Evolutionary conservation across 2,113 vertebrate species (phyloP).

Genomic region (Hydrochoerus hydrochaeris): DNA sequence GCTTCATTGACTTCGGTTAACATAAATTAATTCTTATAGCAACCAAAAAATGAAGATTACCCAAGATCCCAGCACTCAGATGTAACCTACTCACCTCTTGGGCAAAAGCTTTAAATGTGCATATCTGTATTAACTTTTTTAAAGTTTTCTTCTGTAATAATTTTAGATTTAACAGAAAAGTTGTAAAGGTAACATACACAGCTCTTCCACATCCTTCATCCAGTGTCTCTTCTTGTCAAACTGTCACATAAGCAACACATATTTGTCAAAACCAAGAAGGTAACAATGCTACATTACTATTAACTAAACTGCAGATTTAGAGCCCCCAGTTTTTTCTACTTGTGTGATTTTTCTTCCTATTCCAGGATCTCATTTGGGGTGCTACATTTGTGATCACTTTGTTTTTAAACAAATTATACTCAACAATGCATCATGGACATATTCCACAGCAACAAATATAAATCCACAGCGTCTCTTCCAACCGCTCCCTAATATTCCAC

Average conservation of each 20-base stretch:
- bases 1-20: not conserved
- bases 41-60: slow-evolving; percentile 17
- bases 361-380: not conserved
- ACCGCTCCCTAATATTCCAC: not conserved
- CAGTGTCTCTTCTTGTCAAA: not conserved
- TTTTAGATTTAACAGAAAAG: slow-evolving; percentile 13
- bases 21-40: not conserved
- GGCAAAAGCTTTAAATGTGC: not conserved
- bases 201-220: not conserved
- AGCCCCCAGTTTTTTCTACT: not conserved
- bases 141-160: not conserved
- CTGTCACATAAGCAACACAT: not conserved
- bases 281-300: not conserved
- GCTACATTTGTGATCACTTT: accelerated
- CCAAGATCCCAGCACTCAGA: not conserved
- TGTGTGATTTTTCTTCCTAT: not conserved
- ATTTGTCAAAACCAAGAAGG: not conserved
- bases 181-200: not conserved
- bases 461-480: accelerated
- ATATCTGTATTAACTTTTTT: not conserved
- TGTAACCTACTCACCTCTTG: not conserved
- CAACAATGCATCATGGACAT: accelerated
- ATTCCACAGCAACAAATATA: not conserved
- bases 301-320: not conserved
- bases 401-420: not conserved